These are phyloP conservation scores for Cryptoprocta ferox DNA, from an alignment of 2,797 vertebrate species.

Conservation along the genomic window DNA sequence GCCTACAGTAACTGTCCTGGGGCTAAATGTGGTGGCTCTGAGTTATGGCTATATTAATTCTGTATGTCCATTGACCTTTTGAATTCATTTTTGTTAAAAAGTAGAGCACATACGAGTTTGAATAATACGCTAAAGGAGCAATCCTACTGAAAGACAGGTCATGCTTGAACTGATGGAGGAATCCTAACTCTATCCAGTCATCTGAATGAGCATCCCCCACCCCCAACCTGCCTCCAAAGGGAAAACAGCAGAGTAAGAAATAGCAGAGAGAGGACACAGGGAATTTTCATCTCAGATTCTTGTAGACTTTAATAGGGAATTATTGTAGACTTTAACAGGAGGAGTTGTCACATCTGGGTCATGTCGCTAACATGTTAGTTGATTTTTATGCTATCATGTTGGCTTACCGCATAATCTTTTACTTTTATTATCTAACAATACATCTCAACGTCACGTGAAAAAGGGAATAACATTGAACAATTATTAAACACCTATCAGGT, in stretches of 20 bases:
- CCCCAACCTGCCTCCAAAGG: background rate
- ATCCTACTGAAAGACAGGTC: background rate
- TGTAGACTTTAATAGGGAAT: background rate
- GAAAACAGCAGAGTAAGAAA: background rate
- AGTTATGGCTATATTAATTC: background rate
- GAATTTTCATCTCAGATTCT: background rate
- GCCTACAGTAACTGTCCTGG: background rate
- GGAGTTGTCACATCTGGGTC: background rate
- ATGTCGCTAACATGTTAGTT: background rate
- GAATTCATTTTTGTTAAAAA: background rate
- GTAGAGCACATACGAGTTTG: background rate
- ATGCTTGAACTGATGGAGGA: background rate
- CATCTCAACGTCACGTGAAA: background rate
- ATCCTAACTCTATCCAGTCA: background rate
- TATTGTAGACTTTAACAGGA: background rate
- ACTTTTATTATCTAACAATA: background rate
- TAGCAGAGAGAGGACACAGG: background rate
- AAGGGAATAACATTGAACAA: background rate
- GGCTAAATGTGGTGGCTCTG: background rate
- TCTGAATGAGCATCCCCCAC: background rate
- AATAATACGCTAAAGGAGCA: background rate
- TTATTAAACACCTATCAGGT: background rate
- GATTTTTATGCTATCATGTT: background rate
- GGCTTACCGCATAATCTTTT: background rate
- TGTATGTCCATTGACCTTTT: background rate